Evolutionary conservation across 2,113 vertebrate species (phyloP), one percentile per base, ranked within the genome.

Genomic region (Coregonus clupeaformis): DNA sequence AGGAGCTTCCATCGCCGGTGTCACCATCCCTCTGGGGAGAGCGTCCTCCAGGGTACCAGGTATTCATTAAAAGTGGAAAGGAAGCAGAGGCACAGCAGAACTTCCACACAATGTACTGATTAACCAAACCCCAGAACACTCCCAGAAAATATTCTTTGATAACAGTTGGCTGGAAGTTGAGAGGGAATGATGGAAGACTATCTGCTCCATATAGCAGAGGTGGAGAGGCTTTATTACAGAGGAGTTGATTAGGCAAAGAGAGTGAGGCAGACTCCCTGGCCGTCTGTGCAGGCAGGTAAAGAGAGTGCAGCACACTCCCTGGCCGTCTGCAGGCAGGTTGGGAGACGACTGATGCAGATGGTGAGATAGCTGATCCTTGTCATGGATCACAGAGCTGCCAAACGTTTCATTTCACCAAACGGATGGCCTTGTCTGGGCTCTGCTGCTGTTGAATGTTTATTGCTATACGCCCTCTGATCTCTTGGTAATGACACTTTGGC

Each of bases 41-140:
- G 24, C 49, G 2, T 60, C 77, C 75, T 84, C 59, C 1, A 29
- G 74, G 70, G 22, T 18, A 13, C 45, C 52, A 67, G 68, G 60
- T 76, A 67, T 80, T 80, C 82, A 84, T 86, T 84, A 86, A 82
- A 82, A 80, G 66, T 30, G 59, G 63, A 65, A 49, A 5, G 55
- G 45, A 68, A 64, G 68, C 45, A 32, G 25, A 65, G 32, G 67
- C 72, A n/a, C 77, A 64, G 75, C 45, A 76, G 77, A 60, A 59
- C 72, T 69, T 62, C 24, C 25, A 12, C 62, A 75, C 71, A 72
- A n/a, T 59, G 66, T 57, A 42, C 63, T 80, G 80, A 77, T 71
- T 69, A 65, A 71, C 79, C 73, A 71, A 84, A 80, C 32, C 74
- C 57, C 74, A 68, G 67, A 72, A 77, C 69, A 73, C 57, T 68